A percentile compares a stretch with the other conserved stretches of the same genome.
Conservation (phyloP, 2,888 invertebrate genomes). For the Euproctis similis region DNA sequence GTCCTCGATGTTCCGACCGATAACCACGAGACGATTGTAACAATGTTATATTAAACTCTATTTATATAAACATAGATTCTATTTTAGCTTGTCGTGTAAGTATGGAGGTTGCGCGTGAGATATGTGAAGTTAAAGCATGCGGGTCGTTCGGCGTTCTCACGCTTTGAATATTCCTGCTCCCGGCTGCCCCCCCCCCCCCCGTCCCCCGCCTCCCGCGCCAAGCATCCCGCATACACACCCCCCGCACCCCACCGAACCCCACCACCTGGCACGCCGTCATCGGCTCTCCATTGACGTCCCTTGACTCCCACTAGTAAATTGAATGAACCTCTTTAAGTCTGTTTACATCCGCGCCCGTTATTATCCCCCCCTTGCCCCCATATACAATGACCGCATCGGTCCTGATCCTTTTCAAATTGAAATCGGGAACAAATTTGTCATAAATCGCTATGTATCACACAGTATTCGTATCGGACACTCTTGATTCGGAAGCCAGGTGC, state of each 20-base stretch:
- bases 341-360: slow-evolving; percentile 50
- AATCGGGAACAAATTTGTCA: too few relatives aligned
- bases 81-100: slow-evolving; percentile 27
- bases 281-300: slow-evolving; percentile 68
- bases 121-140: slow-evolving; percentile 75
- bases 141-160: slow-evolving; percentile 75
- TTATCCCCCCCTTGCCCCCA: too few relatives aligned
- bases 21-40: slow-evolving; percentile 56
- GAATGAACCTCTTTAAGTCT: slow-evolving; percentile 62
- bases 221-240: slow-evolving; percentile 64
- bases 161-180: slow-evolving; percentile 75
- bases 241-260: slow-evolving; percentile 28
- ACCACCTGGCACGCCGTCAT: slow-evolving; percentile 33
- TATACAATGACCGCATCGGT: too few relatives aligned
- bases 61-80: slow-evolving; percentile 41
- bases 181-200: slow-evolving; percentile 37
- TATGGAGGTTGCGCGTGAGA: slow-evolving; percentile 73
- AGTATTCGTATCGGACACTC: too few relatives aligned
- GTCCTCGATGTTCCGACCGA: slow-evolving; percentile 73
- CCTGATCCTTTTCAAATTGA: too few relatives aligned
- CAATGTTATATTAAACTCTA: slow-evolving; percentile 32
- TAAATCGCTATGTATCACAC: too few relatives aligned
- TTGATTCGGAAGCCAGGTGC: too few relatives aligned
- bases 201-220: slow-evolving; percentile 30
- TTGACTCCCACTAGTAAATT: slow-evolving; percentile 63